Base-by-base conservation (phyloP, 2,888 invertebrate genomes). In the Orthonevra nobilis region DNA sequence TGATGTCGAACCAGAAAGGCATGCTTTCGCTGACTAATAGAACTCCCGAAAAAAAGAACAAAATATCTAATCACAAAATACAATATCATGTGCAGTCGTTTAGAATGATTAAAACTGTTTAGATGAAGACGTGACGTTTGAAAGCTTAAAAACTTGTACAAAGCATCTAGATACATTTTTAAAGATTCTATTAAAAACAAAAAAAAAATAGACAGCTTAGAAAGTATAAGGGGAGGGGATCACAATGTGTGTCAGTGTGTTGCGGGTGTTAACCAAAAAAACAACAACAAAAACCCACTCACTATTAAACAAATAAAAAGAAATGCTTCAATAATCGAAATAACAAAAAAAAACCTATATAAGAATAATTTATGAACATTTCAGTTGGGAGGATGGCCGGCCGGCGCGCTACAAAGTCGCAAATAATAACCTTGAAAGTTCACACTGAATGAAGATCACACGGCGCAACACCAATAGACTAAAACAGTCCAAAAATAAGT, bases 401-500 rank as follows among this genome's bases (percentile, higher is more conserved):
- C n/a, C n/a, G n/a, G n/a, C n/a, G 28, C 28, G 48, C 34, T 46
- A 12, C 19, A 12, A 68, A 28, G 42, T 64, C 58, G 64, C 54
- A 56, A 54, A 52, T 72, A 73, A 69, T 81, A 81, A 81, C 81
- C 81, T 81, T 81, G 81, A 81, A 69, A 81, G 74, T 81, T 81
- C 81, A 81, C 34, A 63, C 15, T 44, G 48, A 74, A 63, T 44
- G 50, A 63, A 74, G 68, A 81, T 73, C 68, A 61, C 73, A 68
- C 68, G 46, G 48, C 66, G 46, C 58, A 61, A 42, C 28, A 28
- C 61, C 61, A 60, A 63, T 81, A 68, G 74, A 74, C 74, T 50
- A 58, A 73, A n/a, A n/a, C n/a, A n/a, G 74, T 81, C 81, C 81
- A 74, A 81, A 81, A 81, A 81, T 81, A 81, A 74, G 81, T 73